A percentile compares a stretch with the other conserved stretches of the same genome.
phyloP scores from a whole-genome alignment of 2,113 vertebrate genomes.

The Cervus canadensis region DNA sequence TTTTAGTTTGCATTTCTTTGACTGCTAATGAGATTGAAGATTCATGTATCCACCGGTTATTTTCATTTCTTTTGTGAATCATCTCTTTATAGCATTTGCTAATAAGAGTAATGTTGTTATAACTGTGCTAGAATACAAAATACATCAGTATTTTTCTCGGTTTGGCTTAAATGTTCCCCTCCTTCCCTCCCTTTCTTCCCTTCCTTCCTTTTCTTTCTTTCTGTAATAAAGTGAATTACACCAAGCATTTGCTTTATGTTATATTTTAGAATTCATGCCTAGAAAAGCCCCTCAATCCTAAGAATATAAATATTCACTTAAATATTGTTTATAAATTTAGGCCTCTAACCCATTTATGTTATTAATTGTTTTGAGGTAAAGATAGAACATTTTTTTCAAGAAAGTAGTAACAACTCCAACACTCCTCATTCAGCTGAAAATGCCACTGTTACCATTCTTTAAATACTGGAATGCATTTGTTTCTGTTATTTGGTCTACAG shows the following conservation, averaged over 20 bases:
- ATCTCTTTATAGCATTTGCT: not conserved
- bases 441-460: not conserved
- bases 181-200: not conserved
- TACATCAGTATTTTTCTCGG: not conserved
- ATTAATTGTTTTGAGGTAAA: not conserved
- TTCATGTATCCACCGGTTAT: not conserved
- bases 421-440: not conserved
- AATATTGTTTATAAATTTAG: not conserved
- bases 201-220: not conserved
- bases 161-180: not conserved
- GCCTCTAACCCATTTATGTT: not conserved
- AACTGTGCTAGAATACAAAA: not conserved
- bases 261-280: not conserved
- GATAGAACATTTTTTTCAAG: not conserved
- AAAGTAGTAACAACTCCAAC: not conserved
- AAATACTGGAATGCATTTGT: not conserved
- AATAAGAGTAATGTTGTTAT: not conserved
- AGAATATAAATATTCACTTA: not conserved
- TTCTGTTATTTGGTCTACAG: not conserved
- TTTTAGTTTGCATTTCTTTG: slow-evolving; percentile 6
- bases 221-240: not conserved
- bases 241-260: not conserved
- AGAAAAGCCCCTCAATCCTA: not conserved
- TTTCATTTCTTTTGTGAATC: not conserved
- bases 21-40: not conserved